Conservation (phyloP, 2,888 invertebrate species). For the Parnassius orleans region DNA sequence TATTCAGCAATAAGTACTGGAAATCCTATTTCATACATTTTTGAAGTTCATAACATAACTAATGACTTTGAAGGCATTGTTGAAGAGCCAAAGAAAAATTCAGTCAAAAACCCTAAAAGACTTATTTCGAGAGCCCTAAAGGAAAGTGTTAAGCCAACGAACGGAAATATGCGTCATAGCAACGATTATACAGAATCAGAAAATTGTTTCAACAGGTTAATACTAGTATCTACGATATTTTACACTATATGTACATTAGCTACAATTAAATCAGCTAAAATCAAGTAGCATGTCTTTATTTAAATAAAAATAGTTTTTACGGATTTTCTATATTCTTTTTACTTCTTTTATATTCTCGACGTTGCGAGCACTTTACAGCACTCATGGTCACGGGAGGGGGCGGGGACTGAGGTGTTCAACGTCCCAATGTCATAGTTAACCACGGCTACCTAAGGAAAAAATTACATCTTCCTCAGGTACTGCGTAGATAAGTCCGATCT, state of each 20-base stretch:
- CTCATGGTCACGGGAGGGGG: too few species aligned
- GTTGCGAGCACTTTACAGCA: too few species aligned
- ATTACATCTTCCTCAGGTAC: too few species aligned
- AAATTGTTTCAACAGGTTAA: slow-evolving; percentile 23
- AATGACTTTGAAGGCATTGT: slow-evolving; percentile 42
- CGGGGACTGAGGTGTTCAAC: too few species aligned
- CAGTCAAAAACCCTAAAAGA: slow-evolving; percentile 47
- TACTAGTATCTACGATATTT: not conserved
- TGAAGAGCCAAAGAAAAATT: slow-evolving; percentile 47
- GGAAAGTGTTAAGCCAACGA: slow-evolving; percentile 47
- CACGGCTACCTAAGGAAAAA: too few species aligned
- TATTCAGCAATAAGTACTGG: slow-evolving; percentile 32
- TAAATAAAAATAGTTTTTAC: too few species aligned
- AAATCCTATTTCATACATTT: slow-evolving; percentile 46
- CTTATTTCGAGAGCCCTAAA: slow-evolving; percentile 41
- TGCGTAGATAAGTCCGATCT: too few species aligned
- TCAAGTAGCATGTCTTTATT: too few species aligned
- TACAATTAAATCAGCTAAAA: too few species aligned
- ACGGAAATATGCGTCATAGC: slow-evolving; percentile 43
- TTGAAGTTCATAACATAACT: slow-evolving; percentile 54
- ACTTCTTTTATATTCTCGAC: too few species aligned
- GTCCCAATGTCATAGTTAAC: too few species aligned
- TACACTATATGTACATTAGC: not conserved
- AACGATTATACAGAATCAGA: slow-evolving; percentile 42
- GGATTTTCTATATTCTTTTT: too few species aligned